Evolutionary conservation across 2,797 vertebrate genomes (phyloP), one percentile per base, ranked within the genome.

Genomic region (Amblyopsis hoosieri): DNA sequence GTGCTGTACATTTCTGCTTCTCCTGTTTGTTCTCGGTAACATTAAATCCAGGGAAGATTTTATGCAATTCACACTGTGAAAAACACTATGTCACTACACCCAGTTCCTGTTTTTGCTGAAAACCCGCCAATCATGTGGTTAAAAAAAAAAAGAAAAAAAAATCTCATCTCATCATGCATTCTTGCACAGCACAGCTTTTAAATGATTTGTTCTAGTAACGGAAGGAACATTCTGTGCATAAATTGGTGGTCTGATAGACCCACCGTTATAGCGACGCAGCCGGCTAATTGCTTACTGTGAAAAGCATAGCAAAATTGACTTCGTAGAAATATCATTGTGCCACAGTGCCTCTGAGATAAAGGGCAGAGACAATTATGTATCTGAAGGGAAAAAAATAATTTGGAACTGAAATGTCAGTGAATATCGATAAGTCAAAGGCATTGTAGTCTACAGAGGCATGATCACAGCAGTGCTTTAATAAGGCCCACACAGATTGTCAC

Each of bases 331-430:
- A 31, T 45, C 10, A 55, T 52, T 66, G 46, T 29, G 54, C 5
- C 29, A n/a, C 48, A 49, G 3, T 33, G n/a, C 29, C 51, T 61
- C n/a, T 17, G 33, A 42, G 45, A 78, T 66, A 50, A 55, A 66
- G 54, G 49, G 6, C 60, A 60, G 50, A 60, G 9, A 55, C 50
- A 54, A 52, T 52, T 29, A 51, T 37, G 14, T 42, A 53, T 17
- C 29, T 46, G 15, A 12, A 31, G 4, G 19, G 17, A 62, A 15
- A 4, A 15, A 69, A 45, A 74, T 68, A 62, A 9, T 53, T 42
- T 47, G n/a, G 57, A 75, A 84, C 79, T 71, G 49, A 90, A 87
- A 88, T 83, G 82, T 80, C 82, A 84, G 56, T 52, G 71, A 85
- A 80, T 78, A 75, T 79, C 71, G 78, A 70, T 71, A 72, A 50